Percentiles rank a stretch among this genome's conserved stretches.
These are phyloP conservation scores for Schrankia costaestrigalis DNA, from an alignment of 2,888 invertebrate species.

Conservation along the genomic window DNA sequence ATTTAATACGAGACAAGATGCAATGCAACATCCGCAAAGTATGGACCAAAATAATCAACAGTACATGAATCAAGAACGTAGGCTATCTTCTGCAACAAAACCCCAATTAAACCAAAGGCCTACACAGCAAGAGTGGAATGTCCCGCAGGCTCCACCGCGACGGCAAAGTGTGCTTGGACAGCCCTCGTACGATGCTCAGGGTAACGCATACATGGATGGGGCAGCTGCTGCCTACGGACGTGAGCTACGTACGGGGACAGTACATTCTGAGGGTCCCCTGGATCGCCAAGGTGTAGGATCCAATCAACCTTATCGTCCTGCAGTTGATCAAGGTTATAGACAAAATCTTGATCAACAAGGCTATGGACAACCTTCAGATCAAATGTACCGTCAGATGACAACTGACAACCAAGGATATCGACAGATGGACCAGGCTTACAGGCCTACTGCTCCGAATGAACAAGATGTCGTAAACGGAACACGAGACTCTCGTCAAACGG, in stretches of 20 bases:
- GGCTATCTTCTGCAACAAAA: constrained; percentile 56
- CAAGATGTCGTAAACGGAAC: constrained; percentile 59
- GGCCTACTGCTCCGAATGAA: constrained; percentile 57
- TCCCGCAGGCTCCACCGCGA: constrained; percentile 48
- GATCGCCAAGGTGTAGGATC: constrained; percentile 45
- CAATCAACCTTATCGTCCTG: constrained; percentile 50
- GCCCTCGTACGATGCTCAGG: constrained; percentile 55
- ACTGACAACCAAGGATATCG: constrained; percentile 46
- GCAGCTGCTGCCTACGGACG: constrained; percentile 50
- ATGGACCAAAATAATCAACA: constrained; percentile 65
- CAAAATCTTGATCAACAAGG: constrained; percentile 68
- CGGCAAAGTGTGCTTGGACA: constrained; percentile 68
- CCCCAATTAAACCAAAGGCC: constrained; percentile 56
- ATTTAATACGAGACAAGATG: constrained; percentile 51
- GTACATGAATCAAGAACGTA: constrained; percentile 57
- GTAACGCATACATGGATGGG: constrained; percentile 51
- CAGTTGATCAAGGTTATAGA: constrained; percentile 56
- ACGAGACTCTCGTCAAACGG: constrained; percentile 61
- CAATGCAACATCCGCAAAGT: constrained; percentile 53
- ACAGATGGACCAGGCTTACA: constrained; percentile 45
- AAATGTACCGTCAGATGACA: constrained; percentile 63
- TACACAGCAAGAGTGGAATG: constrained; percentile 59
- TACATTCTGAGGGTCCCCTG: constrained; percentile 60
- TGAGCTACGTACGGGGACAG: constrained; percentile 64
- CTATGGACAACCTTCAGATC: constrained; percentile 63